A percentile compares a stretch with the other conserved stretches of the same genome.
Conservation (phyloP, 1,140 invertebrate species). For the Palaemon carinicauda region DNA sequence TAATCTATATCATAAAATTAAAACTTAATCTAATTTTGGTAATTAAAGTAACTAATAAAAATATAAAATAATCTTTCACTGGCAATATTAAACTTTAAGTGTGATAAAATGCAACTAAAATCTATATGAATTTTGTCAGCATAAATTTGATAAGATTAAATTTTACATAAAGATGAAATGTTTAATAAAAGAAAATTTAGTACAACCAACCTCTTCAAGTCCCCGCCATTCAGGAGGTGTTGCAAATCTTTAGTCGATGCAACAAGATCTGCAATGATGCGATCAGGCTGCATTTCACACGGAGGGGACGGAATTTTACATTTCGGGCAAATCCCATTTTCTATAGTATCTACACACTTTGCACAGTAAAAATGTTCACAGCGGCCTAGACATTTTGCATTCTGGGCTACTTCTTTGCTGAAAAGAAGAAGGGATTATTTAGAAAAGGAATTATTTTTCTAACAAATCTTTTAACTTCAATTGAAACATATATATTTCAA, state of each 20-base stretch:
- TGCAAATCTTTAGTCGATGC: slow-evolving; percentile 1
- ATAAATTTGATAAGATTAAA: no score
- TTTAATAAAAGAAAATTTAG: no score
- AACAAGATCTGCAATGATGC: slow-evolving; percentile 23
- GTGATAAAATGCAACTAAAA: no score
- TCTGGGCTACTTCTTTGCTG: slow-evolving; percentile 3
- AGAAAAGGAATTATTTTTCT: no score
- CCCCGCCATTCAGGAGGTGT: slow-evolving; percentile 11
- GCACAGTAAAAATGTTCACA: slow-evolving; percentile 52
- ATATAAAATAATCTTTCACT: no score
- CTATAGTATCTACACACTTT: slow-evolving; percentile 1
- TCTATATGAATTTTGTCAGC: no score
- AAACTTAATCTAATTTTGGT: no score
- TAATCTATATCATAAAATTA: no score
- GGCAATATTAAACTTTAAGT: no score
- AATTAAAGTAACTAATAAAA: no score
- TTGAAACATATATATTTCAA: neutral
- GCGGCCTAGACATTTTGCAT: slow-evolving; percentile 28
- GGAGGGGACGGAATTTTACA: slow-evolving; percentile 46
- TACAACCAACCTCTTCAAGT: neutral
- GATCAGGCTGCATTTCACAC: slow-evolving; percentile 43
- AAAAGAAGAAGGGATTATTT: neutral
- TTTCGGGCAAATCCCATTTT: slow-evolving; percentile 15
- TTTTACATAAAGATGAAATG: no score
- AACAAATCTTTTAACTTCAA: no score